A percentile compares a stretch with the other conserved stretches of the same genome.
These are phyloP conservation scores for Xenotilapia flavipinnis DNA, from an alignment of 2,113 vertebrate species.

Conservation along the genomic window DNA sequence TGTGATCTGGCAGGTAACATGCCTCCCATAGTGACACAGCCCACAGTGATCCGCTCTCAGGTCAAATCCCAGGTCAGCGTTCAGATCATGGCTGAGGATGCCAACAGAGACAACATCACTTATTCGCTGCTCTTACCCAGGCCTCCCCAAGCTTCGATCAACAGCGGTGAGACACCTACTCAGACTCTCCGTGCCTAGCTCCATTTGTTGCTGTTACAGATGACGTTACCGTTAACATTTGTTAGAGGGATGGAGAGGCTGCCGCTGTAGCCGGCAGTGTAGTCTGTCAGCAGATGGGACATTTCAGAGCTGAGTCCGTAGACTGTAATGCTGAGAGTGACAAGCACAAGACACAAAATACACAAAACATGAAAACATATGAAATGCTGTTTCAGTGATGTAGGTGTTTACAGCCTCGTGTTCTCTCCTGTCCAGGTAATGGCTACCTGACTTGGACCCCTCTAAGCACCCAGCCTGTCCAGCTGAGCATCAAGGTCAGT, in stretches of 20 bases:
- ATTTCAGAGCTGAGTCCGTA: slow-evolving; percentile 18
- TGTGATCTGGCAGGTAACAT: slow-evolving; percentile 62
- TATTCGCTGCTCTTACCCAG: slow-evolving; percentile 70
- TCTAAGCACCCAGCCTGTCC: slow-evolving; percentile 49
- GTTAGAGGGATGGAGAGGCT: not conserved
- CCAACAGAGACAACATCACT: slow-evolving; percentile 67
- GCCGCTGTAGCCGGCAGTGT: not conserved
- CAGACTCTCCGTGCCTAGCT: not conserved
- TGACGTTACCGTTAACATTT: not conserved
- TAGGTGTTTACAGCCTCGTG: not conserved
- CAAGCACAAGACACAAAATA: not conserved
- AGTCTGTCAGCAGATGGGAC: not conserved
- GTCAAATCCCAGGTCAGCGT: slow-evolving; percentile 61
- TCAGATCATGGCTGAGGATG: slow-evolving; percentile 63
- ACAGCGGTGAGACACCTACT: slow-evolving; percentile 54
- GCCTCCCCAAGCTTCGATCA: slow-evolving; percentile 59
- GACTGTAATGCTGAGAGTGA: not conserved
- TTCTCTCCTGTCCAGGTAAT: slow-evolving; percentile 26
- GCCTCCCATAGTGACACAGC: slow-evolving; percentile 70
- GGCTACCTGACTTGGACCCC: slow-evolving; percentile 71
- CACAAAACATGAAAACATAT: not conserved
- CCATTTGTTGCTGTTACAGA: not conserved
- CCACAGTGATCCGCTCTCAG: slow-evolving; percentile 62
- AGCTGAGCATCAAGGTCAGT: slow-evolving; percentile 67
- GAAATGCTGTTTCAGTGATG: not conserved